Conservation (phyloP, 2,888 invertebrate species). For the Tricholauxania praeusta region DNA sequence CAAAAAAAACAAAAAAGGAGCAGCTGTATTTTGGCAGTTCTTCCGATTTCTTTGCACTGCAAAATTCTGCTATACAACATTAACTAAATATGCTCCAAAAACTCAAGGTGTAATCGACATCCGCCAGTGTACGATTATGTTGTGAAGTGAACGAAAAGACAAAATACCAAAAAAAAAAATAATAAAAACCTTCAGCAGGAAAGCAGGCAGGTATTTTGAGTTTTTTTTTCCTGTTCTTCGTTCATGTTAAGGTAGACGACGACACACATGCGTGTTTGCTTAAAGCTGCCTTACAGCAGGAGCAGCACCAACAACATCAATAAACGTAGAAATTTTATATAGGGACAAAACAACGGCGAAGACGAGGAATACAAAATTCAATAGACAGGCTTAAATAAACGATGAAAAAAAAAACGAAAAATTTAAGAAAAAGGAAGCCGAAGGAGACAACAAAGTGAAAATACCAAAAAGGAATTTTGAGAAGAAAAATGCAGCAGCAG, state of each 20-base stretch:
- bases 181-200: constrained; percentile 38
- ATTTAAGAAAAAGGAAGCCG: constrained; percentile 9
- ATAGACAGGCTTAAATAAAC: not conserved
- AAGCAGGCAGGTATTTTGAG: constrained; percentile 58
- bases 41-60: constrained; percentile 24
- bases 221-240: constrained; percentile 52
- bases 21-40: constrained; percentile 51
- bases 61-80: not conserved
- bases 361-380: constrained; percentile 34
- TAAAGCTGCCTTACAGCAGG: not conserved
- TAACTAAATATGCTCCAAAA: constrained; percentile 41
- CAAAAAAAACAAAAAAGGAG: constrained; percentile 52
- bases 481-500: constrained; percentile 22
- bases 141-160: constrained; percentile 12
- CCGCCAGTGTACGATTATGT: constrained; percentile 44
- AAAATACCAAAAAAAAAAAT: constrained; percentile 33
- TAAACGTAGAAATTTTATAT: constrained; percentile 24
- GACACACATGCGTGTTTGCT: constrained; percentile 10
- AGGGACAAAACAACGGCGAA: not conserved
- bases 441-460: constrained; percentile 25
- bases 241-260: constrained; percentile 19
- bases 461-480: constrained; percentile 35
- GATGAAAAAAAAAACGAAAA: not conserved
- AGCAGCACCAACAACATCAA: constrained; percentile 24
- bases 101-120: constrained; percentile 56